Conservation (phyloP, 2,113 vertebrate species). For the Acinonyx jubatus region DNA sequence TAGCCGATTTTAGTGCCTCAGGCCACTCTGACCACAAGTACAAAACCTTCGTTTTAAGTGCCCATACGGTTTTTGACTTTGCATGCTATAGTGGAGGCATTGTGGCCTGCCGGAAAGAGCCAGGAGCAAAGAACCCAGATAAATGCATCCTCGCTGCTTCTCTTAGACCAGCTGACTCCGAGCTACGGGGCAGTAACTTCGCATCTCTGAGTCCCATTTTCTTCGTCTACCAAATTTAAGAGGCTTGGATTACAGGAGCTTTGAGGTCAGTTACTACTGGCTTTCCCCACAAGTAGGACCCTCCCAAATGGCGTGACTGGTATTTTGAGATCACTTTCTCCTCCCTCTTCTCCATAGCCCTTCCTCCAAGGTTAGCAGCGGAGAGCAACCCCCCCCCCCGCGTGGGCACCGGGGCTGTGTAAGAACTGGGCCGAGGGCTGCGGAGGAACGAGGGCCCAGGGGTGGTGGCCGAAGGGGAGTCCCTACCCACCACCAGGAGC, state of each 20-base stretch:
- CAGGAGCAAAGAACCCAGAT: neutral
- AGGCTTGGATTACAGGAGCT: neutral
- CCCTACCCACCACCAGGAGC: fast-evolving
- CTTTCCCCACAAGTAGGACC: neutral
- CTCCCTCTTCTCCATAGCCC: too few species aligned
- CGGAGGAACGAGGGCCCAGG: neutral
- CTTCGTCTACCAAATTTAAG: neutral
- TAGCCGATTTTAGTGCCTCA: neutral
- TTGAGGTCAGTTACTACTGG: neutral
- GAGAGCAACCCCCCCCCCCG: neutral
- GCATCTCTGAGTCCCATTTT: neutral
- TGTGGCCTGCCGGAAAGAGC: neutral
- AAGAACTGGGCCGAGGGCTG: too few species aligned
- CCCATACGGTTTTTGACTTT: neutral
- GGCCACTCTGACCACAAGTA: neutral
- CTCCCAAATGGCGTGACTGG: neutral
- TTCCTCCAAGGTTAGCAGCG: neutral
- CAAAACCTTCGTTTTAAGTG: neutral
- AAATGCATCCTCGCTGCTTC: neutral
- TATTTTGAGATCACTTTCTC: neutral
- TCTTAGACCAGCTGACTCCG: neutral
- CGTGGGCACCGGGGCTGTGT: fast-evolving
- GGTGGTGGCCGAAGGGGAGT: neutral
- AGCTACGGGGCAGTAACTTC: neutral
- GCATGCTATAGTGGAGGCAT: neutral